Base-by-base conservation (phyloP, 1,140 invertebrate species). In the Episyrphus balteatus region DNA sequence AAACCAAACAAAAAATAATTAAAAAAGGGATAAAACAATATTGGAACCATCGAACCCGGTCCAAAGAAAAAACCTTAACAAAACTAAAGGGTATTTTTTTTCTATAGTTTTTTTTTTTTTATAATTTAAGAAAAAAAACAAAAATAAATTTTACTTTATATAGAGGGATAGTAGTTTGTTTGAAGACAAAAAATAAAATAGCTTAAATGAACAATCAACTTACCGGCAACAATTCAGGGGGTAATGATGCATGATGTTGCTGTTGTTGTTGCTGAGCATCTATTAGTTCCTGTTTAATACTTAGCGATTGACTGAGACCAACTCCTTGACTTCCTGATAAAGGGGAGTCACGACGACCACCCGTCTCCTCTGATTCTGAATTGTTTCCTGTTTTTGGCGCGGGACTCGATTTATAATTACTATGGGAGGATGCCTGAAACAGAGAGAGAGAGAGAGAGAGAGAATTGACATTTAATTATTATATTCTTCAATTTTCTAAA, bases 381-480 rank as follows among this genome's bases (percentile, higher is more conserved):
- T 77, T 77, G 70, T 79, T 80, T 68, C 73, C 62, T 14, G 62
- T 70, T 69, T 80, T 80, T 74, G 77, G 76, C 73, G 79, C 68
- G 62, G 75, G 75, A 70, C 74, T 77, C 58, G 74, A 76, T 70
- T 78, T 78, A 64, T 76, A 78, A 70, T 74, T 77, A 73, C 72
- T 71, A 63, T 75, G 73, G 57, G 74, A 71, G 48, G 71, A 74
- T 65, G 73, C 70, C 76, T 78, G 56, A 18, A 73, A 73, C 52
- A n/a, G 1, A 3, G 7, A 15, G 17, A 9, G 3, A 15, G 12
- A 12, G 33, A 44, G n/a, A 18, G 9, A 18, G 26, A 10, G 38
- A 8, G 10, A 11, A 39, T 39, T 17, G 18, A 41, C 7, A 19
- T 41, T 15, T 21, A 6, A 26, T 5, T 14, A 43, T n/a, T n/a